Evolutionary conservation across 2,888 invertebrate species (phyloP).

Genomic region (Spodoptera picta): DNA sequence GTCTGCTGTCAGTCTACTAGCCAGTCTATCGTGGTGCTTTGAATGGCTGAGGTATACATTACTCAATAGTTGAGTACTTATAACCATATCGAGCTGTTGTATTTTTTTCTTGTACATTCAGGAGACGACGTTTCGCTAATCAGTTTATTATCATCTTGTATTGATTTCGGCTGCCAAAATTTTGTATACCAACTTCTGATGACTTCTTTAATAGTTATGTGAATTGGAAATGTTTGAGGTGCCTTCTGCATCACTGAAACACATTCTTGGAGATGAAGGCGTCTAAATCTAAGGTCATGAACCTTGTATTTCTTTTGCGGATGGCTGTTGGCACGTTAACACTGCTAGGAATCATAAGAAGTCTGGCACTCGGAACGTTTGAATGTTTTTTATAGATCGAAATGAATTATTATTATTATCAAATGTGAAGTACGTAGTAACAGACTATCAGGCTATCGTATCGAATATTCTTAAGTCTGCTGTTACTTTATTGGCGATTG

Average conservation of each 20-base stretch:
- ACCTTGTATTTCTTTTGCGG: conserved; percentile 18
- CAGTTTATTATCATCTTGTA: not conserved
- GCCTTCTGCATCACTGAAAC: conserved; percentile 4
- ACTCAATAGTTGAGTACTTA: too few species aligned
- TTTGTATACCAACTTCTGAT: not conserved
- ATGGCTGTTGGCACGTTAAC: conserved; percentile 34
- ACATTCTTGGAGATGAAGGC: not conserved
- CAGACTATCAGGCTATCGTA: too few species aligned
- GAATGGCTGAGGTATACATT: too few species aligned
- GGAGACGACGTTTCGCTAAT: too few species aligned
- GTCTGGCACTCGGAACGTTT: conserved; percentile 15
- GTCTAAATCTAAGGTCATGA: conserved; percentile 22
- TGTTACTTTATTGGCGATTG: too few species aligned
- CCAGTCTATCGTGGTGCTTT: too few species aligned
- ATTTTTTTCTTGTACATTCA: too few species aligned
- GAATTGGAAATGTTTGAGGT: not conserved
- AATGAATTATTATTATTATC: not conserved
- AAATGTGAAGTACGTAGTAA: too few species aligned
- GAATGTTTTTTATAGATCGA: conserved; percentile 5
- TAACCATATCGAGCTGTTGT: too few species aligned
- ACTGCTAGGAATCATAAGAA: conserved; percentile 4
- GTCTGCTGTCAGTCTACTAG: conserved; percentile 1
- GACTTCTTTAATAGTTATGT: too few species aligned
- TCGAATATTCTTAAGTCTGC: too few species aligned
- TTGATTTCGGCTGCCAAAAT: conserved; percentile 24